Evolutionary conservation across 2,888 invertebrate genomes (phyloP).

Genomic region (Trichogramma evanescens): DNA sequence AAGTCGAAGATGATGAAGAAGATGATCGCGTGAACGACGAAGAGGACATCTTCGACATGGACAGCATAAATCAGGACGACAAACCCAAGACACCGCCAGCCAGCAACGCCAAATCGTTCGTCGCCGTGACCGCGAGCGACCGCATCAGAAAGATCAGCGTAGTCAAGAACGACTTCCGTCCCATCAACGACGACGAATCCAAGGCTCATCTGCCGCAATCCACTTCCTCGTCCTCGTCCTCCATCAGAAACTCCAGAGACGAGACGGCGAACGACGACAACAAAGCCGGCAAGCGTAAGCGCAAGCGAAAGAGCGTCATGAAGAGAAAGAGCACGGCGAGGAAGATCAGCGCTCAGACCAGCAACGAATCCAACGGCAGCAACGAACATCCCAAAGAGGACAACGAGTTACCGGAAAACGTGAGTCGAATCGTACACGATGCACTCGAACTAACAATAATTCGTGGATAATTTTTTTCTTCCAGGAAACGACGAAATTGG

Average conservation of each 20-base stretch:
- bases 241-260: slow-evolving; percentile 35
- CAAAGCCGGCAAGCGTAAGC: slow-evolving; percentile 55
- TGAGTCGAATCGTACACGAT: no score
- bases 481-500: no score
- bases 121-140: slow-evolving; percentile 52
- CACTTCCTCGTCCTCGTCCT: slow-evolving; percentile 16
- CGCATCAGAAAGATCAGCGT: slow-evolving; percentile 58
- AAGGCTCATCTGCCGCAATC: slow-evolving; percentile 5
- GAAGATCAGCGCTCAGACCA: slow-evolving; percentile 50
- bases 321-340: slow-evolving; percentile 73
- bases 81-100: slow-evolving; percentile 21
- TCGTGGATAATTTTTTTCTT: no score
- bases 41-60: slow-evolving; percentile 66
- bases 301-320: slow-evolving; percentile 70
- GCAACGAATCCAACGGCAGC: slow-evolving; percentile 16
- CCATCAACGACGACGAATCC: slow-evolving; percentile 48
- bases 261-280: slow-evolving; percentile 35
- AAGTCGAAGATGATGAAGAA: slow-evolving; percentile 42
- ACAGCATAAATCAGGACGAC: slow-evolving; percentile 53
- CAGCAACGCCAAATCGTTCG: slow-evolving; percentile 47
- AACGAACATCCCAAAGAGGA: no score
- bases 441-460: no score
- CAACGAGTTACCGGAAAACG: no score
- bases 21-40: slow-evolving; percentile 41
- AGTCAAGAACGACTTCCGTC: slow-evolving; percentile 57